Evolutionary conservation across 2,888 invertebrate species (phyloP).

Genomic region (Thysanoteuthis rhombus): DNA sequence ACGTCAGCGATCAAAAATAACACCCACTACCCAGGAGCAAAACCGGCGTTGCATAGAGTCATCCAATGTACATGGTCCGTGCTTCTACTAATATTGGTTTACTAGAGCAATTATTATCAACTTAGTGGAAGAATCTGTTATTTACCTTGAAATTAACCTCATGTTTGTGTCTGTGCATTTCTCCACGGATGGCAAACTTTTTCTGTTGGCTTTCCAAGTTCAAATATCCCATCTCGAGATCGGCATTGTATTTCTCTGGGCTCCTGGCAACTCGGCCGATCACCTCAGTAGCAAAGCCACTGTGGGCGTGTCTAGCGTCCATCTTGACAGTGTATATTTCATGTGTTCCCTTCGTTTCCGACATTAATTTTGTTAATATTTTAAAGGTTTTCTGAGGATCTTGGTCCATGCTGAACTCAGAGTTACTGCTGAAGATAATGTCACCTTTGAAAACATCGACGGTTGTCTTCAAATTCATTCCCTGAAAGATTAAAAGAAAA

Average conservation of each 20-base stretch:
- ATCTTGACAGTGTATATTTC: not conserved
- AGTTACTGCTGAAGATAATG: not conserved
- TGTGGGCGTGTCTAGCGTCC: not conserved
- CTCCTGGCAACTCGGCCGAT: not conserved
- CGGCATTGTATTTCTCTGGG: not conserved
- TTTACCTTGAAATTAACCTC: not conserved
- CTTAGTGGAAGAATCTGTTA: too few species aligned
- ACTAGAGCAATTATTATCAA: too few species aligned
- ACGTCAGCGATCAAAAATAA: too few species aligned
- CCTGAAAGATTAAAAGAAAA: not conserved
- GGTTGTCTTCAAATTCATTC: not conserved
- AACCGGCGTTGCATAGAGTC: too few species aligned
- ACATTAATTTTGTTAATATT: not conserved
- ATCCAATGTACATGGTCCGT: too few species aligned
- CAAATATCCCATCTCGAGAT: not conserved
- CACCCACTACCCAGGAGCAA: too few species aligned
- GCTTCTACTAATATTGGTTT: too few species aligned
- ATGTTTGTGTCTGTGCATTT: not conserved
- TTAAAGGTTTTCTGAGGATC: not conserved
- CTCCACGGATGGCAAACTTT: not conserved
- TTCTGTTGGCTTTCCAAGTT: not conserved
- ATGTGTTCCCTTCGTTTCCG: not conserved
- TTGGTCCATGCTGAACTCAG: not conserved
- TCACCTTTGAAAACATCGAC: not conserved
- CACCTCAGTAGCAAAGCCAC: not conserved